Percentiles rank a stretch among this genome's conserved stretches.
Conservation (phyloP, 2,888 invertebrate genomes). For the Epinotia demarniana region DNA sequence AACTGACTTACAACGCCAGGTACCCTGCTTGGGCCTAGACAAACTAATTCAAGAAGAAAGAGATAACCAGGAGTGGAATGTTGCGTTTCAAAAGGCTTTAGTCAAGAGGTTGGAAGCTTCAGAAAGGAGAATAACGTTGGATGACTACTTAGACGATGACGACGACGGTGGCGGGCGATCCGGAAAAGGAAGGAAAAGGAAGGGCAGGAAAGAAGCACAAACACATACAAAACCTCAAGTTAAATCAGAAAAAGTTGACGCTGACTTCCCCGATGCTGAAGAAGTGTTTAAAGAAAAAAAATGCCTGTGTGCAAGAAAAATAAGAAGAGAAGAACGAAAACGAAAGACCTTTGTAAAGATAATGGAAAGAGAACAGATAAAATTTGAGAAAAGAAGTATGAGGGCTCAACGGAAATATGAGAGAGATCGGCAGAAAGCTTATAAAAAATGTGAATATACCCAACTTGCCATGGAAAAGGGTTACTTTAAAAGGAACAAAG, state of each 20-base stretch:
- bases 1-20: not conserved
- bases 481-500: conserved; percentile 16
- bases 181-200: not conserved
- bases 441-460: conserved; percentile 17
- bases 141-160: conserved; percentile 18
- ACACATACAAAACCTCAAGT: not conserved
- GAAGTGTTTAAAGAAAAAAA: conserved; percentile 15
- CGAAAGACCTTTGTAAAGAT: conserved; percentile 19
- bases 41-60: conserved; percentile 23
- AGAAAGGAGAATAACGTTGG: conserved; percentile 17
- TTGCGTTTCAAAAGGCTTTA: conserved; percentile 28
- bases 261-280: not conserved
- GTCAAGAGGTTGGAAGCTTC: conserved; percentile 25
- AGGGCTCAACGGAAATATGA: conserved; percentile 14
- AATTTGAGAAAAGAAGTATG: conserved; percentile 5
- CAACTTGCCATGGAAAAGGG: conserved; percentile 24
- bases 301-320: conserved; percentile 6
- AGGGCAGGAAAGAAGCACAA: not conserved
- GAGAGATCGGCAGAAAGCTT: conserved; percentile 15
- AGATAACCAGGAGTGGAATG: conserved; percentile 27
- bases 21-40: conserved; percentile 14
- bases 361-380: conserved; percentile 17
- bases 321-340: conserved; percentile 19
- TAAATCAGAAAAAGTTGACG: not conserved
- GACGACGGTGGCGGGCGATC: not conserved